Evolutionary conservation across 35 echinoderm and acorn worm species (phyloP), one percentile per base, ranked within the genome.

Genomic region (Holothuria glaberrima): DNA sequence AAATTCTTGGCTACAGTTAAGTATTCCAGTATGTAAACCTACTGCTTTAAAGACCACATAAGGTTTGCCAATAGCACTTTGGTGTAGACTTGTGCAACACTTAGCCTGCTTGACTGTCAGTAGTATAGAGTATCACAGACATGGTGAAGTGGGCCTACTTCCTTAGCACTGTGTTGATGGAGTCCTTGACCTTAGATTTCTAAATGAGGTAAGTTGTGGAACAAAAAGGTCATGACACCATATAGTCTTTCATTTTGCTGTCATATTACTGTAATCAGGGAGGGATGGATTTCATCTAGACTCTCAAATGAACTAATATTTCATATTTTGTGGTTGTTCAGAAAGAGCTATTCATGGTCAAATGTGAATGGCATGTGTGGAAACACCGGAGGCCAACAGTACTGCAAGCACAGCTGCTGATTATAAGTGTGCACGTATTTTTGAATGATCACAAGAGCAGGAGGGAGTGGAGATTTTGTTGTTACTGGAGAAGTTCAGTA

Each of bases 301-400:
- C 71, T 75, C 71, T 17, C 71, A 75, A 75, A 75, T 75, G 71
- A 75, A 75, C 30, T 41, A 75, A 75, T 75, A 75, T 34, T 75
- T 75, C 71, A 75, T 75, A 75, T 69, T 69, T 75, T 75, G 71
- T 75, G 71, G 71, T 38, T 75, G 31, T 54, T 75, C 34, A 38
- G 71, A 38, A 75, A 31, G 34, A 31, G 33, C 25, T 38, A 36
- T 75, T 75, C 71, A 35, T 75, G 71, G 71, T 75, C 71, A 75
- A 21, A 75, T 41, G 9, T 75, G 9, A 38, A 2, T 75, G 71
- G 44, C 71, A 38, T 75, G 71, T 75, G 20, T 48, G 71, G 38
- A 75, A 75, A 75, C 71, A 75, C 21, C 38, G 19, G 50, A 54
- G 50, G 50, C 50, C 50, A 54, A 54, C 50, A 54, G 50, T 54